Conservation (phyloP, 2,888 invertebrate species). For the Crioceris asparagi region DNA sequence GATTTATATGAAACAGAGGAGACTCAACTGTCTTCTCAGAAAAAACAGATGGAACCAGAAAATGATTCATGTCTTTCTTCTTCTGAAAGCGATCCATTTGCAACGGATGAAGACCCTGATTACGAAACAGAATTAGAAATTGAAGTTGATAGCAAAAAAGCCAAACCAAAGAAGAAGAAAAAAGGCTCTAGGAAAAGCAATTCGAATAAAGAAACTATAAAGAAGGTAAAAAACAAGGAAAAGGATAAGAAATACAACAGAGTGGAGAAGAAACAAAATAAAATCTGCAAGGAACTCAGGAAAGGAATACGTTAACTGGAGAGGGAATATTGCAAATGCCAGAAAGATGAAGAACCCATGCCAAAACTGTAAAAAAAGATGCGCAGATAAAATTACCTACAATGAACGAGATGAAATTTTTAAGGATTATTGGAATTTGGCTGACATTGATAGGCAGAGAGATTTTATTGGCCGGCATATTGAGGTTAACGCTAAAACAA, state of each 20-base stretch:
- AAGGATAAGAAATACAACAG: slow-evolving; percentile 1
- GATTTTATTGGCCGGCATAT: slow-evolving; percentile 2
- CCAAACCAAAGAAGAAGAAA: too few relatives aligned
- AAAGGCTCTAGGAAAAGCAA: background rate
- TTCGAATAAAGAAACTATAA: background rate
- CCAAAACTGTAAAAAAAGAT: slow-evolving; percentile 5
- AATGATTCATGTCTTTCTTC: too few relatives aligned
- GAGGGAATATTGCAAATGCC: slow-evolving; percentile 3
- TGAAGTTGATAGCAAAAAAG: too few relatives aligned
- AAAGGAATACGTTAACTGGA: slow-evolving; percentile 5
- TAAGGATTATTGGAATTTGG: slow-evolving; percentile 5
- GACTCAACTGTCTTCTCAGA: too few relatives aligned
- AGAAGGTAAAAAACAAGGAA: slow-evolving; percentile 1
- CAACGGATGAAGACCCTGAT: too few relatives aligned
- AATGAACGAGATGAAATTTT: slow-evolving; percentile 3
- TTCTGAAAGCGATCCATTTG: too few relatives aligned
- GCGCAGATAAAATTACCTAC: background rate
- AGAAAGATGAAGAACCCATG: slow-evolving; percentile 4
- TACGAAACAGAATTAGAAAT: too few relatives aligned
- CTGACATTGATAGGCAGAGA: slow-evolving; percentile 2
- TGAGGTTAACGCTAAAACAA: background rate
- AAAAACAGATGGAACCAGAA: too few relatives aligned
- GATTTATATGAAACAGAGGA: too few relatives aligned
- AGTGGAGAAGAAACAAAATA: slow-evolving; percentile 6
- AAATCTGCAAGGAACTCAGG: slow-evolving; percentile 5